Evolutionary conservation across 2,113 vertebrate genomes (phyloP), one percentile per base, ranked within the genome.

Genomic region (Motacilla tschutschensis): DNA sequence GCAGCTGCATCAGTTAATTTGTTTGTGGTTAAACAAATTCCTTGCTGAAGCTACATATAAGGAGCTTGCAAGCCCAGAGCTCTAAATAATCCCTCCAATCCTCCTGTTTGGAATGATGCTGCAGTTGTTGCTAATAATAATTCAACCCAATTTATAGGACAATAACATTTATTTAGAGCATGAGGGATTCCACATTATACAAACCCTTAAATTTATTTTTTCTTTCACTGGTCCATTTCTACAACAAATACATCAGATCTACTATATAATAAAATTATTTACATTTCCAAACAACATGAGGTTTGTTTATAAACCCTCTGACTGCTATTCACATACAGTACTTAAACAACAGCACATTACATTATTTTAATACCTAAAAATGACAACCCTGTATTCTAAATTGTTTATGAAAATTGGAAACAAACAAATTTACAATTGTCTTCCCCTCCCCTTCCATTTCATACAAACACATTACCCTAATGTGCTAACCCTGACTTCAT

Each of bases 241-340:
- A 97, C 97, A 98, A 96, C 97, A 97, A 97, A 97, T 97, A 98
- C 96, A 96, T 96, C 95, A 93, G 88, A 91, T 95, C 96, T 96
- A 97, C 94, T 96, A 95, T 97, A 96, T 96, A 97, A 97, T 97
- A 98, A 97, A 97, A 97, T 90, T 98, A 98, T 98, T 97, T 98
- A 98, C 97, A 95, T 92, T 97, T 97, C 93, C 95, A 95, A 96
- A 95, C 83, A 79, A 95, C 93, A 91, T 20, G 3, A 38, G 93
- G 94, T 93, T 95, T 95, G 70, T 85, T 94, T 93, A 94, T 92
- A 96, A 93, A 91, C 95, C 95, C 93, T 79, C 83, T 91, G 87
- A 96, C 95, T 94, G 93, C 96, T 97, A 97, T 97, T 97, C 97
- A 97, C 97, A 96, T 97, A 97, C 96, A 97, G 95, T 96, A 98